Percentiles rank a stretch among this genome's conserved stretches.
Evolutionary conservation across 1,140 invertebrate species (phyloP).

Genomic region (Zaprionus africanus): DNA sequence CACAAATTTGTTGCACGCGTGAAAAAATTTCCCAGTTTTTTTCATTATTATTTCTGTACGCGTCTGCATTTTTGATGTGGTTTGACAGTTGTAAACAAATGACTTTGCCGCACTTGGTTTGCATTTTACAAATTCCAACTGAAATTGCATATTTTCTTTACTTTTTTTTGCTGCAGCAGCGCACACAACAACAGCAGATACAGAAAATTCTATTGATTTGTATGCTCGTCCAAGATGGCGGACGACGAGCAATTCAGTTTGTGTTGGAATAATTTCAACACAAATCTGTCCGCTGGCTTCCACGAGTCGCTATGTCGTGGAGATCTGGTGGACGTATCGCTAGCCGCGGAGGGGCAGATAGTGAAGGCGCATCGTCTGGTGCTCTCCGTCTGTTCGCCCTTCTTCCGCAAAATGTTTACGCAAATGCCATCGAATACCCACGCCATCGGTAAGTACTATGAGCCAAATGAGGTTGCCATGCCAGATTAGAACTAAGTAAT

Average conservation of each 20-base stretch:
- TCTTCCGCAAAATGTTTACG: slow-evolving; percentile 92
- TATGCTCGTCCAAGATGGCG: slow-evolving; percentile 86
- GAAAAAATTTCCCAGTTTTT: slow-evolving; percentile 77
- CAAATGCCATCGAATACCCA: slow-evolving; percentile 87
- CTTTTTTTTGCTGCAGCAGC: slow-evolving; percentile 36
- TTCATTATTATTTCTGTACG: slow-evolving; percentile 47
- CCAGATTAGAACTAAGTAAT: not conserved
- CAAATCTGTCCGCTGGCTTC: slow-evolving; percentile 90
- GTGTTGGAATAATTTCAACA: slow-evolving; percentile 92
- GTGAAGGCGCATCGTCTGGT: slow-evolving; percentile 93
- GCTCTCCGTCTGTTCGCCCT: slow-evolving; percentile 93
- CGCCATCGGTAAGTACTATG: slow-evolving; percentile 85
- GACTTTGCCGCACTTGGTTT: slow-evolving; percentile 9
- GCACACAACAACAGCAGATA: slow-evolving; percentile 58
- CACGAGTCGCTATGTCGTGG: slow-evolving; percentile 90
- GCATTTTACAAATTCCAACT: slow-evolving; percentile 11
- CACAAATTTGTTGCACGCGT: slow-evolving; percentile 21
- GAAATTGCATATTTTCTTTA: slow-evolving; percentile 23
- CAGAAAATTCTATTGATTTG: slow-evolving; percentile 79
- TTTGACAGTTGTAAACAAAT: slow-evolving; percentile 64
- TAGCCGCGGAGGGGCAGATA: slow-evolving; percentile 91
- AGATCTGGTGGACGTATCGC: slow-evolving; percentile 92
- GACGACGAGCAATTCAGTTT: slow-evolving; percentile 91
- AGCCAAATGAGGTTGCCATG: not conserved
- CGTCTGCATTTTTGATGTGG: slow-evolving; percentile 45